These are phyloP conservation scores for Microtus oregoni DNA, from an alignment of 2,113 vertebrate genomes.

Conservation along the genomic window DNA sequence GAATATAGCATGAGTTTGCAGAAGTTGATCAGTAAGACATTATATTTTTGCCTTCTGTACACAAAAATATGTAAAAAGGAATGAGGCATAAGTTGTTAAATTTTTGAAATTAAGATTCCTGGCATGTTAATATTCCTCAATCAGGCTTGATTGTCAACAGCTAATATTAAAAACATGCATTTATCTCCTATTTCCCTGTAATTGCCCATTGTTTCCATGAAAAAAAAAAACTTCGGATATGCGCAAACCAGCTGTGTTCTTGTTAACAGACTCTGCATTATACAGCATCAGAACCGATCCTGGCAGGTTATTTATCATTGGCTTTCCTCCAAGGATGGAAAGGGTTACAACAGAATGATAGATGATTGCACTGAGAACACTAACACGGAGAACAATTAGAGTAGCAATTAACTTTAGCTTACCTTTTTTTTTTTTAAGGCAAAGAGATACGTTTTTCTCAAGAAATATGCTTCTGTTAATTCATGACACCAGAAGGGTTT, in stretches of 20 bases:
- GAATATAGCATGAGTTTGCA: background rate
- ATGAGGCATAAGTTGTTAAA: background rate
- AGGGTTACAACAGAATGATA: background rate
- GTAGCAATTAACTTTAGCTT: background rate
- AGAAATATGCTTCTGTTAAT: background rate
- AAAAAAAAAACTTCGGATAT: background rate
- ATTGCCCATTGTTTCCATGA: background rate
- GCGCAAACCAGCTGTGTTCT: background rate
- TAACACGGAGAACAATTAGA: background rate
- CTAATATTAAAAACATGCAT: conserved; percentile 36
- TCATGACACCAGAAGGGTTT: background rate
- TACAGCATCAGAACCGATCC: background rate
- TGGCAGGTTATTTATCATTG: conserved; percentile 17
- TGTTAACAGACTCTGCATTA: background rate
- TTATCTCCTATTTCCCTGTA: background rate
- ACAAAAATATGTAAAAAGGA: background rate
- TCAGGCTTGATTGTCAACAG: background rate
- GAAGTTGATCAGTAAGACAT: background rate
- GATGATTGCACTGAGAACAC: background rate
- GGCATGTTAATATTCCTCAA: conserved; percentile 25
- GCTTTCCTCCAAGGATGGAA: background rate
- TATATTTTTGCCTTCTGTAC: background rate
- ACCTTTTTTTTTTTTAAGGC: background rate
- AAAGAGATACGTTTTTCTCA: background rate
- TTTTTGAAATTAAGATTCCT: background rate